phyloP scores from a whole-genome alignment of 2,113 vertebrate genomes.

The Ariopsis seemanni region DNA sequence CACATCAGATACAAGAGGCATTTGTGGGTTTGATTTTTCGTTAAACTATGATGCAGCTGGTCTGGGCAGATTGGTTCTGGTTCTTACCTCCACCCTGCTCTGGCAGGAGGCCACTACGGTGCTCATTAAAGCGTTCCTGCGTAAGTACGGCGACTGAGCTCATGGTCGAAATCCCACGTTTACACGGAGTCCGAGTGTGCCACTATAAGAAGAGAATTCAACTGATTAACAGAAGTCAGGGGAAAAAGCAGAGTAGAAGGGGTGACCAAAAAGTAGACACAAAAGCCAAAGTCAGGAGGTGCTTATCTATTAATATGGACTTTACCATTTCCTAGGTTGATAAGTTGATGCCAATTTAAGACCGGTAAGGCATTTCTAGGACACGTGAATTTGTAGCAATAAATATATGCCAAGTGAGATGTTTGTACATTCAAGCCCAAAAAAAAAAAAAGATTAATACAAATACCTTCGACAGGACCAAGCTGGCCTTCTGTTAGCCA shows the following conservation, averaged over 20 bases:
- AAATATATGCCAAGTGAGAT: not conserved
- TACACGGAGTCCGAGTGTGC: slow-evolving; percentile 92
- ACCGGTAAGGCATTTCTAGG: not conserved
- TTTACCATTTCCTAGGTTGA: not conserved
- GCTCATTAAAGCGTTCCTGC: slow-evolving; percentile 98
- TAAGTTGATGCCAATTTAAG: not conserved
- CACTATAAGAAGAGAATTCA: slow-evolving; percentile 70
- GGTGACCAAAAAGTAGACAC: not conserved
- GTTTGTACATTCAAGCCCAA: not conserved
- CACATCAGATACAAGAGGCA: too few relatives aligned
- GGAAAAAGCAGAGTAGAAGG: not conserved
- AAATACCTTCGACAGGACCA: slow-evolving; percentile 35
- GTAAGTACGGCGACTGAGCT: slow-evolving; percentile 99
- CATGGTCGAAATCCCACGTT: slow-evolving; percentile 91
- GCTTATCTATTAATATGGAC: not conserved
- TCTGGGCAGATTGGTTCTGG: not conserved
- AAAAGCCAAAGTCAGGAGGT: not conserved
- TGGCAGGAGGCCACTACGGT: slow-evolving; percentile 91
- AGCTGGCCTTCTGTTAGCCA: slow-evolving; percentile 43
- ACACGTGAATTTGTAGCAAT: not conserved
- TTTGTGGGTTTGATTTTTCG: not conserved
- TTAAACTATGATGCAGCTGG: not conserved
- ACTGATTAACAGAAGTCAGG: not conserved
- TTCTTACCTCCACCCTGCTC: slow-evolving; percentile 86
- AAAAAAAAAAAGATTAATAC: not conserved